Evolutionary conservation across 2,888 invertebrate genomes (phyloP), one percentile per base, ranked within the genome.

Genomic region (Eupithecia abbreviata): DNA sequence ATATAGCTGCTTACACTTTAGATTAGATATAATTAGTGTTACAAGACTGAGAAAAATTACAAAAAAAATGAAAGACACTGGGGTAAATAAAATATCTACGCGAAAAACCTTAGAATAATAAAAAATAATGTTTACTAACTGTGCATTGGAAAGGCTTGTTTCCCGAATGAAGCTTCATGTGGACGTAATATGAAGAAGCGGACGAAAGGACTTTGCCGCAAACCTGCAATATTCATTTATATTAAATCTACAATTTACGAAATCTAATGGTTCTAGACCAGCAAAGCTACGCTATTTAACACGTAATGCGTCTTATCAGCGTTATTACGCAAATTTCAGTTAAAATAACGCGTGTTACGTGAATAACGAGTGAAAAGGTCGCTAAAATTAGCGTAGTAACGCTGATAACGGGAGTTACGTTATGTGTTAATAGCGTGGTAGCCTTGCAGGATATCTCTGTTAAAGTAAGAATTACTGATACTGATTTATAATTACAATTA

Each of bases 61-160:
- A 30, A 4, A 62, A 30, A 18, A 10, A 30, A 58, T 58, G 18
- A 58, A 62, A 62, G 4, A 18, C 30, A 58, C 55, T 5, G 58
- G 62, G 12, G 18, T 58, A 18, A 58, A 15, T 51, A n/a, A 51
- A 5, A 0, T 18, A 58, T 10, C 1, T 30, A 30, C 4, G 10
- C 18, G 18, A 30, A 18, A 62, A 10, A 62, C 10, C 62, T 42
- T 66, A 42, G 42, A 66, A 42, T 66, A 42, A 72, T 77, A 74
- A 67, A 78, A 74, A 67, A 74, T 47, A 73, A 75, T 79, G 76
- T 74, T 49, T 84, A 91, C 93, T 91, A 88, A 96, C 96, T 83
- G 96, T 96, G 93, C 97, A 97, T 87, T 96, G 96, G 91, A 97
- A 97, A 79, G 97, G 97, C 90, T 97, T 97, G 89, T 96, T 97